phyloP scores from a whole-genome alignment of 1,140 invertebrate species.

The Zaprionus vittiger region DNA sequence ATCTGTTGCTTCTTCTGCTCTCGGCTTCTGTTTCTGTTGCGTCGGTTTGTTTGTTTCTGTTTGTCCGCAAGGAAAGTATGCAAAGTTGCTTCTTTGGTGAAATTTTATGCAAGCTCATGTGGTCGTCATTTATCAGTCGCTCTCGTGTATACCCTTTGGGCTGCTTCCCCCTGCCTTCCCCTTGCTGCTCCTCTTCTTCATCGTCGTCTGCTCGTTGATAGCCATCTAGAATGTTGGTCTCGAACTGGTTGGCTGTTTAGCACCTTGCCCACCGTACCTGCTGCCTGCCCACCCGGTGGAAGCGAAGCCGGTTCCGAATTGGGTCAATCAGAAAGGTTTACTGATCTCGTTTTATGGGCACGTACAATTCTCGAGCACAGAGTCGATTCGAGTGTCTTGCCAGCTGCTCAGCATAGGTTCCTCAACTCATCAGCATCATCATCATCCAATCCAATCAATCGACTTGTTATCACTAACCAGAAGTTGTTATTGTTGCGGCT shows the following conservation, averaged over 20 bases:
- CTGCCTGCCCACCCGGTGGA: slow-evolving; percentile 22
- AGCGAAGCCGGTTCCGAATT: slow-evolving; percentile 67
- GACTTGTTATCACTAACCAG: slow-evolving; percentile 40
- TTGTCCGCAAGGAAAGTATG: slow-evolving; percentile 66
- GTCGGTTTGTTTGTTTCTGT: slow-evolving; percentile 18
- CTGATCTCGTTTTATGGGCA: slow-evolving; percentile 66
- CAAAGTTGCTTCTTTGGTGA: slow-evolving; percentile 64
- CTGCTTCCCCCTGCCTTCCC: background rate
- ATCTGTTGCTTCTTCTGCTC: background rate
- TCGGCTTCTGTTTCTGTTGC: slow-evolving; percentile 3
- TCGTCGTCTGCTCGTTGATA: slow-evolving; percentile 20
- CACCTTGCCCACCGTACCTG: slow-evolving; percentile 47
- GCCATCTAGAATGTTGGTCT: slow-evolving; percentile 63
- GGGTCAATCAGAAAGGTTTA: slow-evolving; percentile 79
- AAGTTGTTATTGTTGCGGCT: slow-evolving; percentile 34
- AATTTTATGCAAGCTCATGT: slow-evolving; percentile 79
- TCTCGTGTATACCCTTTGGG: slow-evolving; percentile 37
- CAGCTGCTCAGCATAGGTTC: slow-evolving; percentile 6
- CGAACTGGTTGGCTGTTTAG: slow-evolving; percentile 73
- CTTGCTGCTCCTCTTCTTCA: background rate
- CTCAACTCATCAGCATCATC: slow-evolving; percentile 31
- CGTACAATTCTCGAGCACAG: slow-evolving; percentile 44
- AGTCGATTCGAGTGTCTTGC: slow-evolving; percentile 23
- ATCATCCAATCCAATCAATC: slow-evolving; percentile 48
- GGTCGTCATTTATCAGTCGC: slow-evolving; percentile 51